phyloP scores from a whole-genome alignment of 2,113 vertebrate genomes.

The Macheiramphus alcinus region DNA sequence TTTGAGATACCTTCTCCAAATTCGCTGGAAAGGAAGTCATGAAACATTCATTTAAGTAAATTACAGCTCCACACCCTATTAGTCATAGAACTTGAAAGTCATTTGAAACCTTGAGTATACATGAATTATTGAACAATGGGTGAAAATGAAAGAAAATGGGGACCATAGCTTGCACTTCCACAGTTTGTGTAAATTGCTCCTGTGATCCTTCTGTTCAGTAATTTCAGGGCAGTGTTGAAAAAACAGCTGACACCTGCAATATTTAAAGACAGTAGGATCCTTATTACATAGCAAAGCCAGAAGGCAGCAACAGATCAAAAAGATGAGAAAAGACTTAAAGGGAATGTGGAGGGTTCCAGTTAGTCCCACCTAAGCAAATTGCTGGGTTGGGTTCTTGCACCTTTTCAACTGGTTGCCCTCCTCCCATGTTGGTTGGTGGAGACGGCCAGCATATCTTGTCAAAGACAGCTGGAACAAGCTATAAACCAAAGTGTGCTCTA shows the following conservation, averaged over 20 bases:
- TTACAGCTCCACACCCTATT: conserved; percentile 26
- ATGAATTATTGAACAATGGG: conserved; percentile 53
- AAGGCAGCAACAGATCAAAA: conserved; percentile 19
- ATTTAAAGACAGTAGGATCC: not conserved
- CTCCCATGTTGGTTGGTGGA: not conserved
- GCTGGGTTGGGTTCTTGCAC: not conserved
- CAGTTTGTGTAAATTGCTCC: not conserved
- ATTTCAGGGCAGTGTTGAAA: conserved; percentile 32
- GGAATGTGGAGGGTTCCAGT: not conserved
- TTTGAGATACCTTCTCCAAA: conserved; percentile 1
- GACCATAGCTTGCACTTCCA: not conserved
- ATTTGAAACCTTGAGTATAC: conserved; percentile 22
- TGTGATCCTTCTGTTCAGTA: not conserved
- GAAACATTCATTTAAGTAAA: conserved; percentile 43
- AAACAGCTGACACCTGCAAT: not conserved
- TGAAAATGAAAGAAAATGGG: conserved; percentile 35
- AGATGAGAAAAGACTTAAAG: not conserved
- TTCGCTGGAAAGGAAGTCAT: conserved; percentile 41
- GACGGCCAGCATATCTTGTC: not conserved
- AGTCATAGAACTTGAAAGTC: conserved; percentile 44
- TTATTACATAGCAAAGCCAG: not conserved
- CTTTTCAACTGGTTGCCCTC: not conserved
- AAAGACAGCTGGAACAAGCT: not conserved
- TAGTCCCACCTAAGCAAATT: not conserved
- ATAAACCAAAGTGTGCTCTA: not conserved